Percentiles rank a stretch among this genome's conserved stretches.
Evolutionary conservation across 2,888 invertebrate species (phyloP).

Genomic region (Cryptus armator): DNA sequence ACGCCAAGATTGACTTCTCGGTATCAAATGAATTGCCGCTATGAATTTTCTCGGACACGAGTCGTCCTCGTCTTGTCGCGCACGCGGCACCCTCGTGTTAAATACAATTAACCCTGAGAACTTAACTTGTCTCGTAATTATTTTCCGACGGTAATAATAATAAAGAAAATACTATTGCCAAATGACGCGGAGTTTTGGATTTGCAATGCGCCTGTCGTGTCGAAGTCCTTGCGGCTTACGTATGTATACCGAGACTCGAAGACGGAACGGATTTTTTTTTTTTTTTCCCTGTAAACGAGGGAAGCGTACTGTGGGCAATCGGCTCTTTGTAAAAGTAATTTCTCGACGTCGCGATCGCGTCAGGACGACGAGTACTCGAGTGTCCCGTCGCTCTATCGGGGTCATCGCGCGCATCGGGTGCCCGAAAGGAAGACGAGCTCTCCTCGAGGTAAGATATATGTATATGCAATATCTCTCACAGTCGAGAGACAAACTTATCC

Average conservation of each 20-base stretch:
- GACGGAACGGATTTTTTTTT: neutral
- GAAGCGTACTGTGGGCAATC: constrained; percentile 1
- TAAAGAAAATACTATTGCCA: constrained; percentile 14
- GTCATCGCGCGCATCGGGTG: constrained; percentile 60
- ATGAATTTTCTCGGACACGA: neutral
- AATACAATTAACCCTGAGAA: constrained; percentile 56
- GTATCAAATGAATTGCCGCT: neutral
- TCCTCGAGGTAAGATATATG: constrained; percentile 16
- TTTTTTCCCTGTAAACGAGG: neutral
- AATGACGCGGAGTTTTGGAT: neutral
- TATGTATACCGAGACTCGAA: neutral
- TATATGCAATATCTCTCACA: constrained; percentile 38
- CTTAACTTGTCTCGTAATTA: constrained; percentile 44
- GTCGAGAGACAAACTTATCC: constrained; percentile 18
- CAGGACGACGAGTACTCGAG: constrained; percentile 28
- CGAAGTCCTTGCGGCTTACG: neutral
- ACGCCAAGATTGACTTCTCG: neutral
- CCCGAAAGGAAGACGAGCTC: constrained; percentile 47
- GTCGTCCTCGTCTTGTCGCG: neutral
- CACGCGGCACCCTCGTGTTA: constrained; percentile 43
- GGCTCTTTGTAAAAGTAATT: constrained; percentile 46
- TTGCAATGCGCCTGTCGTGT: neutral
- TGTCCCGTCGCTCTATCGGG: constrained; percentile 53
- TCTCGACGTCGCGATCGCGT: constrained; percentile 23
- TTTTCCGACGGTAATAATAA: constrained; percentile 49